Conservation (phyloP, 2,888 invertebrate species). For the Plagodis dolabraria region DNA sequence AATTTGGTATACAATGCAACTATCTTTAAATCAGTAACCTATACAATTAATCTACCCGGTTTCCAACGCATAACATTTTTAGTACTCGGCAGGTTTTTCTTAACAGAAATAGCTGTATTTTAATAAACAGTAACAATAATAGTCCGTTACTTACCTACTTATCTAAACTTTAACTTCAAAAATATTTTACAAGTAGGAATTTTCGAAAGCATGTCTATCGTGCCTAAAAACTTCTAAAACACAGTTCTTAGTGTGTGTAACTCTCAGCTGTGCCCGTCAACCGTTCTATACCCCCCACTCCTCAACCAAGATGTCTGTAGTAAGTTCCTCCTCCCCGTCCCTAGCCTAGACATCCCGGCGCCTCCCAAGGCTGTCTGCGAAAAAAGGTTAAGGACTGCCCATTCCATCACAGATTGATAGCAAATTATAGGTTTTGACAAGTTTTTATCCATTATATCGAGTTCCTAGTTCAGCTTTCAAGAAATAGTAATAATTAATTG, state of each 20-base stretch:
- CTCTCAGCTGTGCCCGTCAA: neutral
- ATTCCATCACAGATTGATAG: constrained; percentile 47
- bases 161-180: neutral
- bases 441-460: constrained; percentile 29
- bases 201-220: neutral
- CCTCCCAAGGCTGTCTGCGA: constrained; percentile 72
- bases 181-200: neutral
- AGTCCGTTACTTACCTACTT: neutral
- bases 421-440: constrained; percentile 41
- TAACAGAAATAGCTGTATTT: no score
- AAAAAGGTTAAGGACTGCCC: constrained; percentile 65
- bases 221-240: neutral
- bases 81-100: no score
- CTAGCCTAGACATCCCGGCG: constrained; percentile 58
- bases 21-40: neutral
- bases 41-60: neutral
- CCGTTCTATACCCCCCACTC: constrained; percentile 6
- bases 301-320: constrained; percentile 23
- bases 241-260: constrained; percentile 5
- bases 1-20: no score
- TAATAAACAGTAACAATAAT: no score
- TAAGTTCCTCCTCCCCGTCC: constrained; percentile 31
- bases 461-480: constrained; percentile 14
- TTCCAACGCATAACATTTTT: no score
- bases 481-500: neutral